These are phyloP conservation scores for Neogale vison DNA, from an alignment of 2,113 vertebrate species.

Conservation along the genomic window DNA sequence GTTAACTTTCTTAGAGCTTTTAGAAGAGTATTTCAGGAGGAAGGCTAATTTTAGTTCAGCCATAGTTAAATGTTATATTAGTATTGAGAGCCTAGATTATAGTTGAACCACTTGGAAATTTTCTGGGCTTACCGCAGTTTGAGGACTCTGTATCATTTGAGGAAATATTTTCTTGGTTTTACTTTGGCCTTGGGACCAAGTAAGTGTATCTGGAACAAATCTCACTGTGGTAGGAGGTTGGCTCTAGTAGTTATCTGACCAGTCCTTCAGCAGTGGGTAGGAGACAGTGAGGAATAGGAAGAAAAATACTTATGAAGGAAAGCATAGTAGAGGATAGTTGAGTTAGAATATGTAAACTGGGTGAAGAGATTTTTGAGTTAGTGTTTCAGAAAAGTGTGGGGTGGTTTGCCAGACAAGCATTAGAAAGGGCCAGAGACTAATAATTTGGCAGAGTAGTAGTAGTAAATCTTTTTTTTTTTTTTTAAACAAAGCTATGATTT, in stretches of 20 bases:
- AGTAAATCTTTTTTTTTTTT: not conserved
- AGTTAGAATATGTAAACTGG: not conserved
- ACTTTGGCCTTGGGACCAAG: not conserved
- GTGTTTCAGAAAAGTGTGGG: not conserved
- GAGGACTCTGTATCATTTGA: not conserved
- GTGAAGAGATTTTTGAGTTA: not conserved
- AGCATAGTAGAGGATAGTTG: not conserved
- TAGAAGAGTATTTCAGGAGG: conserved; percentile 10
- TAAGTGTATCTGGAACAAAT: conserved; percentile 16
- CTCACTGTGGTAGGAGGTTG: not conserved
- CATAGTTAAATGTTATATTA: not conserved
- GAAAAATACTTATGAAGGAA: not conserved
- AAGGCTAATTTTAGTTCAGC: conserved; percentile 21
- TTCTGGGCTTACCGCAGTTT: not conserved
- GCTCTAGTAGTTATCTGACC: not conserved
- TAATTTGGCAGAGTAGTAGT: not conserved
- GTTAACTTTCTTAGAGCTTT: conserved; percentile 19
- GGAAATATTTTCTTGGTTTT: not conserved
- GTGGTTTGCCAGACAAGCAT: not conserved
- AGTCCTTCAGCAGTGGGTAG: not conserved
- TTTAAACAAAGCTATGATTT: not conserved
- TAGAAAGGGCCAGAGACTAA: not conserved
- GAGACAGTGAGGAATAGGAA: not conserved
- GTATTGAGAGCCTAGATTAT: not conserved
- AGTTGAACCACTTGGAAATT: not conserved